Conservation (phyloP, 2,797 vertebrate genomes). For the Nothura maculosa region DNA sequence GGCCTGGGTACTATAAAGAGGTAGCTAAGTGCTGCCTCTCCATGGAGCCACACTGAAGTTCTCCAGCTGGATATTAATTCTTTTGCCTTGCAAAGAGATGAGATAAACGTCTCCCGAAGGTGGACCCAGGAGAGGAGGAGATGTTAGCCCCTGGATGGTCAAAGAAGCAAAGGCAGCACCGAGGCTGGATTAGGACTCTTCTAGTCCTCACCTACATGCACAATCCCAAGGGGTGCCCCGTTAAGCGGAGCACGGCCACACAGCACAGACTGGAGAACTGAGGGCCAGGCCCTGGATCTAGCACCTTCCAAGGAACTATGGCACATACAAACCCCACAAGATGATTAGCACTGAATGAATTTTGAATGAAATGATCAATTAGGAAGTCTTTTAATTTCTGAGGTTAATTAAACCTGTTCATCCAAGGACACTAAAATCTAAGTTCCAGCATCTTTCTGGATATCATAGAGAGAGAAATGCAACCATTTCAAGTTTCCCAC, state of each 20-base stretch:
- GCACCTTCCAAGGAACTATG: background rate
- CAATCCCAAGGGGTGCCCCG: background rate
- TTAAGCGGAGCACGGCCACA: accelerated
- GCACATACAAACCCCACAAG: background rate
- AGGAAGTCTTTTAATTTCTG: background rate
- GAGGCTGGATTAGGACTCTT: background rate
- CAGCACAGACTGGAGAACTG: accelerated
- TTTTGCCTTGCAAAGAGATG: background rate
- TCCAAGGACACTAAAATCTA: background rate
- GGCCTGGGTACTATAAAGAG: background rate
- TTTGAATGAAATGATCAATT: background rate
- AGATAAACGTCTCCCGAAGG: background rate
- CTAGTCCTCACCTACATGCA: background rate
- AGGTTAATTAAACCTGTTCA: constrained; percentile 16
- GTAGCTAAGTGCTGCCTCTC: background rate
- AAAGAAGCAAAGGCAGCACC: background rate
- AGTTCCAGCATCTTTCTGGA: background rate
- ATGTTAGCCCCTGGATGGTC: background rate
- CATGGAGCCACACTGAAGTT: background rate
- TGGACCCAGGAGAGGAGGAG: background rate
- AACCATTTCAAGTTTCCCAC: background rate
- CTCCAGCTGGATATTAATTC: background rate
- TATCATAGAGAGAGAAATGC: background rate
- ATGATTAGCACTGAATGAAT: background rate
- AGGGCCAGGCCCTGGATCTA: background rate